phyloP scores from a whole-genome alignment of 2,113 vertebrate genomes.

The Panthera uncia region DNA sequence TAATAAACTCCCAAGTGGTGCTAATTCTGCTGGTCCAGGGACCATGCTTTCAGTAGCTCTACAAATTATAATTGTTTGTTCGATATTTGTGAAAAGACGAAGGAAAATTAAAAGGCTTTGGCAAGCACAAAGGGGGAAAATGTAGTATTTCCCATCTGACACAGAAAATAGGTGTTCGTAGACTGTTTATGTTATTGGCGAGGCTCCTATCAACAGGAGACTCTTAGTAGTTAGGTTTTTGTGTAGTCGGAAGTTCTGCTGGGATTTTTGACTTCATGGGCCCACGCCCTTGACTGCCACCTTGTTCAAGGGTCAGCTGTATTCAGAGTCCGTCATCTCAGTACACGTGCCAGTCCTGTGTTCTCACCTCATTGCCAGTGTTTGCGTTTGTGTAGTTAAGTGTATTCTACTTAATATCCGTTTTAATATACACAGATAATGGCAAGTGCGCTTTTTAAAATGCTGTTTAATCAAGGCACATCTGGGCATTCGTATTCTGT shows the following conservation, averaged over 20 bases:
- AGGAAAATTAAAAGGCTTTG: constrained; percentile 49
- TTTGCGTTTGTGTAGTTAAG: neutral
- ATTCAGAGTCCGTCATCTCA: neutral
- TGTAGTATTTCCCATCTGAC: no score
- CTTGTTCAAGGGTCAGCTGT: neutral
- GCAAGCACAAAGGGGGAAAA: neutral
- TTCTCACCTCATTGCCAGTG: no score
- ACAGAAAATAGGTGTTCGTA: no score
- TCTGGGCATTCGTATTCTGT: neutral
- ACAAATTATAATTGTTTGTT: constrained; percentile 47
- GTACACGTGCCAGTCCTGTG: neutral
- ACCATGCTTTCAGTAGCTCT: neutral
- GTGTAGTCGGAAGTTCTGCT: no score
- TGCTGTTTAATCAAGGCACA: neutral
- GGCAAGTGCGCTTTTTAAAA: neutral
- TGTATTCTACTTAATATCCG: neutral
- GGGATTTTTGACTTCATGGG: no score
- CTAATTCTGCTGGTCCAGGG: neutral
- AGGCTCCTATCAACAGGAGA: no score
- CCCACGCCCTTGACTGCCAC: no score
- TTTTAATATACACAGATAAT: neutral
- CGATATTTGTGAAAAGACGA: constrained; percentile 51
- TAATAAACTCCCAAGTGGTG: constrained; percentile 13
- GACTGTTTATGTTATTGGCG: no score
- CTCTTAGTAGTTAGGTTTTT: no score